A percentile compares a stretch with the other conserved stretches of the same genome.
phyloP scores from a whole-genome alignment of 2,113 vertebrate genomes.

The Canis aureus region DNA sequence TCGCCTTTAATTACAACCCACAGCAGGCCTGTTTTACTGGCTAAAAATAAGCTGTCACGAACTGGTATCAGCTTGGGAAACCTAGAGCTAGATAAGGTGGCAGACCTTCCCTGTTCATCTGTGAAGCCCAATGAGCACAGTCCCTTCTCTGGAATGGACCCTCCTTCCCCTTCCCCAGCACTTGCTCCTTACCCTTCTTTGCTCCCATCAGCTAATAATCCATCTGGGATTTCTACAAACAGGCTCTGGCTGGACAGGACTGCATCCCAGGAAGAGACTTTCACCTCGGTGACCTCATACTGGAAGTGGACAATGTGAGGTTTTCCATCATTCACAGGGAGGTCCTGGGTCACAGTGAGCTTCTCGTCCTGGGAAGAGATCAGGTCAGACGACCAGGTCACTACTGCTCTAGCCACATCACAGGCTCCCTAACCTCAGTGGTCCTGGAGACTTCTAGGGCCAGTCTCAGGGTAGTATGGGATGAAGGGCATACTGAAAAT shows the following conservation, averaged over 20 bases:
- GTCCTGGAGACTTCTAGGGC: not conserved
- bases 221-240: constrained; percentile 96
- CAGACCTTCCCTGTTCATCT: not conserved
- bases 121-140: not conserved
- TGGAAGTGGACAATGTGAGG: constrained; percentile 94
- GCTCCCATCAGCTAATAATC: constrained; percentile 95
- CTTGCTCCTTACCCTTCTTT: constrained; percentile 94
- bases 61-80: constrained; percentile 1
- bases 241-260: constrained; percentile 93
- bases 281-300: constrained; percentile 95
- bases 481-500: not conserved
- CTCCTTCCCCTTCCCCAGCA: not conserved
- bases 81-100: not conserved
- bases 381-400: constrained; percentile 5
- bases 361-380: constrained; percentile 91
- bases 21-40: constrained; percentile 70
- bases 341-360: constrained; percentile 95
- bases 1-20: constrained; percentile 83
- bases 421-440: not conserved
- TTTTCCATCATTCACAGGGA: constrained; percentile 91
- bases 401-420: not conserved
- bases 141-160: not conserved
- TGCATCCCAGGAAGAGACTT: constrained; percentile 95
- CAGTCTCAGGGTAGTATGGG: not conserved
- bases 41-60: constrained; percentile 80